Evolutionary conservation across 1,140 invertebrate species (phyloP), one percentile per base, ranked within the genome.

Genomic region (Triops cancriformis): DNA sequence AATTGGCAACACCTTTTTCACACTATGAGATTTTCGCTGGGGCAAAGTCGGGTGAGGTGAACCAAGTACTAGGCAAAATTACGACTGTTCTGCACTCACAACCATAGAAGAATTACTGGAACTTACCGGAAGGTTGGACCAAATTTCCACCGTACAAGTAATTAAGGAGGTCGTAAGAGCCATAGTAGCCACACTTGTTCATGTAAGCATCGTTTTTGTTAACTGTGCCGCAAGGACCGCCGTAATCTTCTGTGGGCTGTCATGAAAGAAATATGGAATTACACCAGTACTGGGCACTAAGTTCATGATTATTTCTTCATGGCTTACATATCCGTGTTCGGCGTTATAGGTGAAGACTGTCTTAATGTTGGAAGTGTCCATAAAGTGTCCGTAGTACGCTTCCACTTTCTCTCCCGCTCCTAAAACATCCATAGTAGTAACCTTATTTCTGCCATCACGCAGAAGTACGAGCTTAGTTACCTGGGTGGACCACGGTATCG

Each of bases 221-320:
- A 6, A 77, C 42, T 23, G 77, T 76, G 18, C 79, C 78, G 78
- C 85, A 86, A n/a, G 79, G 28, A 18, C 82, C 82, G 3, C 85
- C 85, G 79, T 84, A 85, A 80, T 83, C 83, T 23, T 83, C 78
- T 0, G 85, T 86, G 12, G 84, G 83, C 85, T 86, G 79, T 64
- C 79, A 64, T n/a, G 51, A 18, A 64, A 64, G 23, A 5, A 64
- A 64, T 18, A 23, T 0, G 51, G 6, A 64, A 14, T 14, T n/a
- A 14, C 10, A 6, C 51, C 51, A 6, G 10, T n/a, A 23, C 14
- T 12, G 23, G 51, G 6, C 51, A 18, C 18, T 64, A 14, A 64
- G 14, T 23, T 64, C 11, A 64, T 64, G 6, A 64, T 64, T 64
- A 18, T 64, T 64, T 64, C 28, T 26, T 51, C 51, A 31, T 31